Conservation (phyloP, 2,888 invertebrate genomes). For the Eustalomyia histrio region DNA sequence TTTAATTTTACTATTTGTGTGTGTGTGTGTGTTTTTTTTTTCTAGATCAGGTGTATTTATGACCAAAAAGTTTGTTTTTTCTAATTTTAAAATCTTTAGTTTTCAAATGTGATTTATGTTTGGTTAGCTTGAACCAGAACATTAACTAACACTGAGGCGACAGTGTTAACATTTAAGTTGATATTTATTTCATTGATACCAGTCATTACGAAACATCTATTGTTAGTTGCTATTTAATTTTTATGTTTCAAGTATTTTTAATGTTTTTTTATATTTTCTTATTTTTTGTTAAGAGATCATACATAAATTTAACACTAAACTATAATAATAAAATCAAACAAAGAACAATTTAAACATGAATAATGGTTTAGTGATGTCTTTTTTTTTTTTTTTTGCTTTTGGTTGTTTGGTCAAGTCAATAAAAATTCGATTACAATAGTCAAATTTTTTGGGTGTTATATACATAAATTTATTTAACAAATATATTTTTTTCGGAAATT, state of each 20-base stretch:
- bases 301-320: not conserved
- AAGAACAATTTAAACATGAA: constrained; percentile 3
- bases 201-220: not conserved
- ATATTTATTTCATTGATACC: not conserved
- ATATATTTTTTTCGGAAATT: too few relatives aligned
- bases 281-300: too few relatives aligned
- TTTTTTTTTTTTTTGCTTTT: not conserved
- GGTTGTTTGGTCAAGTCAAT: not conserved
- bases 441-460: too few relatives aligned
- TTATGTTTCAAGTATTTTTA: constrained; percentile 1
- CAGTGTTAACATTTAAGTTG: not conserved
- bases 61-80: not conserved
- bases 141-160: not conserved
- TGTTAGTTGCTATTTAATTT: not conserved
- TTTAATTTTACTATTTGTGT: not conserved
- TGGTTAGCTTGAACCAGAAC: not conserved
- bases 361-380: not conserved
- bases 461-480: too few relatives aligned
- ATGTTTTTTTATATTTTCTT: not conserved
- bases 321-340: not conserved
- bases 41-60: constrained; percentile 1
- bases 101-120: constrained; percentile 1
- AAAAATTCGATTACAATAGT: not conserved
- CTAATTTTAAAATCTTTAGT: not conserved
- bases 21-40: too few relatives aligned